Base-by-base conservation (phyloP, 1,140 invertebrate genomes). In the Nixonia krombeini region DNA sequence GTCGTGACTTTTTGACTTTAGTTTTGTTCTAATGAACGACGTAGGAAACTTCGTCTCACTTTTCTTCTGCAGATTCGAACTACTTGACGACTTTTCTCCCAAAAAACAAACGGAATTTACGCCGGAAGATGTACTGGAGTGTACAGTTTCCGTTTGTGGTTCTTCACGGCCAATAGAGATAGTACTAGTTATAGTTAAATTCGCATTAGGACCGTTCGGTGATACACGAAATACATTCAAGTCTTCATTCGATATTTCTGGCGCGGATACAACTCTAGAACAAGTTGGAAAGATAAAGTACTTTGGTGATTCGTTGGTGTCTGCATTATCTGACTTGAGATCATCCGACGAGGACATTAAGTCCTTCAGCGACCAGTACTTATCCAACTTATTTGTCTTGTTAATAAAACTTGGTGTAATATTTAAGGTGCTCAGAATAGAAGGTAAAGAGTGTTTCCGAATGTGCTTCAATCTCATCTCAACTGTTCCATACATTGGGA, bases 301-400 rank as follows among this genome's bases (percentile, higher is more conserved):
- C 23, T 74, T 78, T 1, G 70, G 64, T 0, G 69, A 70, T 9
- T 67, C 61, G 1, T 70, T 33, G 1, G 55, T 57, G 13, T 61
- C 55, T 1, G 65, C 61, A 13, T 23, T 55, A 5, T 70, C 57
- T 5, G 61, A 55, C 12, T 72, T 72, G 0, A 70, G 25, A 6
- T 73, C 72, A 0, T 74, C 74, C 9, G 6, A 70, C 1, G 75
- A 71, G 0, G 73, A 73, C 49, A 76, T 74, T 1, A 82, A 37
- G 42, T 82, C 78, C 42, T 80, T 79, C 8, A 80, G 16, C 0
- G 78, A 80, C 78, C 78, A 82, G 37, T 78, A 80, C 35, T 80
- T 80, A 6, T 75, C 76, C 1, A 80, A 25, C 18, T 74, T 77
- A 40, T 82, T 82, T 10, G 71, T 51, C 33, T 75, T 75, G 7